These are phyloP conservation scores for Bubalus kerabau DNA, from an alignment of 2,113 vertebrate genomes.

Conservation along the genomic window DNA sequence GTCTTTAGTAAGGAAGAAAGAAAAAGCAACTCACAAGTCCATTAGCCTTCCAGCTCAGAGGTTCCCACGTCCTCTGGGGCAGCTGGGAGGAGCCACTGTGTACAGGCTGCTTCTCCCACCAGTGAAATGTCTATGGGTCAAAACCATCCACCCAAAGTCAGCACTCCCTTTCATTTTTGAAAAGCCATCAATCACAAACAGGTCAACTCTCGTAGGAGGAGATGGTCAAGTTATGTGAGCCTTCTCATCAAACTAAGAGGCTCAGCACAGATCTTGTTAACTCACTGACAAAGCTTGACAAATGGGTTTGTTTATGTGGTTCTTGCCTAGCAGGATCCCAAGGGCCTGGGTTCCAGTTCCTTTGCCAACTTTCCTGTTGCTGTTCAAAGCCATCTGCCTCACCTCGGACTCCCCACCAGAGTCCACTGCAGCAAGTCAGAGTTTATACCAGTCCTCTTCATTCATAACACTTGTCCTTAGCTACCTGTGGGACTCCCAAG, in stretches of 20 bases:
- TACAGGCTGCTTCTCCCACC: neutral
- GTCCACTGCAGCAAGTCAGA: neutral
- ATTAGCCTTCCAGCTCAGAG: neutral
- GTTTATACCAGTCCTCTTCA: neutral
- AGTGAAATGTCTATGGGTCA: neutral
- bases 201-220: neutral
- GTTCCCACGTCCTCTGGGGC: too few species aligned
- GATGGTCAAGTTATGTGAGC: neutral
- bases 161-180: neutral
- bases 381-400: neutral
- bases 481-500: neutral
- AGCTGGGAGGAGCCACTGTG: neutral
- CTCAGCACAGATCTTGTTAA: neutral
- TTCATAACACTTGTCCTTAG: neutral
- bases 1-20: neutral
- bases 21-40: neutral
- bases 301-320: neutral
- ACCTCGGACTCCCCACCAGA: neutral
- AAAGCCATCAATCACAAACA: neutral
- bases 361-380: neutral
- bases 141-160: neutral
- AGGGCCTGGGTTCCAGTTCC: neutral
- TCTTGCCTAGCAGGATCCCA: neutral
- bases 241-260: neutral
- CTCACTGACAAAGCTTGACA: neutral